These are phyloP conservation scores for Himalopsyche phryganea DNA, from an alignment of 1,140 invertebrate genomes.

Conservation along the genomic window DNA sequence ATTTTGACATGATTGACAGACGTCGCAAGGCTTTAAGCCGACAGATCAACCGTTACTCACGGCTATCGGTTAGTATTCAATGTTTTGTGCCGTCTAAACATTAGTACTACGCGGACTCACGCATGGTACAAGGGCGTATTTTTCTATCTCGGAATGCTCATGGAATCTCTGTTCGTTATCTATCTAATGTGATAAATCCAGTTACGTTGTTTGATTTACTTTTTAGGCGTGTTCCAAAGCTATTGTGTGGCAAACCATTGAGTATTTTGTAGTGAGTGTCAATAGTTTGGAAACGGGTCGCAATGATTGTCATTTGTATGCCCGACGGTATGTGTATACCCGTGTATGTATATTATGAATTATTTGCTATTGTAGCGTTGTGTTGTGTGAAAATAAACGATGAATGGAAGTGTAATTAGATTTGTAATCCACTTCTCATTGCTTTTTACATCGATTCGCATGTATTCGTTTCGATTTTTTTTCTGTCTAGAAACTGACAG, in stretches of 20 bases:
- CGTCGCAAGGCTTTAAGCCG: constrained; percentile 16
- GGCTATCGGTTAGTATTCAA: constrained; percentile 17
- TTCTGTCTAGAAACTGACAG: too few species aligned
- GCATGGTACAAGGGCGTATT: constrained; percentile 23
- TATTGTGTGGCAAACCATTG: constrained; percentile 3
- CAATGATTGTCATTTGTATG: constrained; percentile 11
- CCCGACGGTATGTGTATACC: constrained; percentile 12
- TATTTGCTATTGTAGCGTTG: constrained; percentile 21
- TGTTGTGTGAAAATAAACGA: constrained; percentile 26
- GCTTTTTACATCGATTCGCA: not conserved
- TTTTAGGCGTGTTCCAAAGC: constrained; percentile 5
- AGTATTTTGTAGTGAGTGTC: constrained; percentile 10
- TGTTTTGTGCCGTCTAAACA: constrained; percentile 15
- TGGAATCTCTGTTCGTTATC: constrained; percentile 11
- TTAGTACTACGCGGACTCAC: constrained; percentile 4
- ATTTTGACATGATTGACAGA: constrained; percentile 25
- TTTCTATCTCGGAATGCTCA: constrained; percentile 6
- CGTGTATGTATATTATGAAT: constrained; percentile 16
- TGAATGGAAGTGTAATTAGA: constrained; percentile 19
- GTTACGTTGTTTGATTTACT: constrained; percentile 2
- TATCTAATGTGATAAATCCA: constrained; percentile 16
- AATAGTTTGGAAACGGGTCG: not conserved
- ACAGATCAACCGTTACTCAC: constrained; percentile 21
- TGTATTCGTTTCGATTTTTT: too few species aligned
- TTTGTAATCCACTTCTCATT: constrained; percentile 10